Base-by-base conservation (phyloP, 2,113 vertebrate species). In the Brachyistius frenatus region DNA sequence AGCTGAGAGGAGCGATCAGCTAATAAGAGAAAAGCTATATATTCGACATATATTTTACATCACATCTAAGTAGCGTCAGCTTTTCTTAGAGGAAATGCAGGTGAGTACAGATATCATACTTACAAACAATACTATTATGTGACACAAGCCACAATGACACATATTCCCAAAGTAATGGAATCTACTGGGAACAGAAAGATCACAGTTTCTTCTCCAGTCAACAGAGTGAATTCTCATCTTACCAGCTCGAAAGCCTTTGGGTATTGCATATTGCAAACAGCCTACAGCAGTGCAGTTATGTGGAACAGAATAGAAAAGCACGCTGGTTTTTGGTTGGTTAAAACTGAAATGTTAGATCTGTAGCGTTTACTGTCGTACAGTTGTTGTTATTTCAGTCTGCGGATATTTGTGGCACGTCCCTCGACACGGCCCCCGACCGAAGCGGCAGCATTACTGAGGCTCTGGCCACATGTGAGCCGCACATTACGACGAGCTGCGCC, bases 331-430 rank as follows among this genome's bases (percentile, higher is more conserved):
- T 53, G 75, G 80, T 65, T 83, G 88, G 80, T 91, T 85, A 83
- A 85, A 90, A 89, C 73, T 73, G 70, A 79, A 85, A 89, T 85
- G 86, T 87, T 74, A 90, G 87, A 89, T 90, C 84, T 83, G 70
- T 55, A 77, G 75, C 84, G 72, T 89, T 88, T 89, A 91, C 89
- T 87, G 86, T 91, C 37, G 47, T 81, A 85, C 89, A 87, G 90
- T 91, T 93, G 91, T 91, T 93, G 90, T 94, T 90, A 89, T 94
- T 93, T 91, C 81, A 90, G 92, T 88, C 76, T 60, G 73, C 67
- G 86, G 84, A 87, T 92, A 86, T 88, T 90, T 91, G 90, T 15
- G 84, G 91, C 66, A 35, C 41, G 66, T 79, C 78, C 82, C 78
- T 84, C 57, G 64, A 83, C 87, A 81, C 81, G 81, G 78, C 79